These are phyloP conservation scores for Tricholauxania praeusta DNA, from an alignment of 2,888 invertebrate genomes.

Conservation along the genomic window DNA sequence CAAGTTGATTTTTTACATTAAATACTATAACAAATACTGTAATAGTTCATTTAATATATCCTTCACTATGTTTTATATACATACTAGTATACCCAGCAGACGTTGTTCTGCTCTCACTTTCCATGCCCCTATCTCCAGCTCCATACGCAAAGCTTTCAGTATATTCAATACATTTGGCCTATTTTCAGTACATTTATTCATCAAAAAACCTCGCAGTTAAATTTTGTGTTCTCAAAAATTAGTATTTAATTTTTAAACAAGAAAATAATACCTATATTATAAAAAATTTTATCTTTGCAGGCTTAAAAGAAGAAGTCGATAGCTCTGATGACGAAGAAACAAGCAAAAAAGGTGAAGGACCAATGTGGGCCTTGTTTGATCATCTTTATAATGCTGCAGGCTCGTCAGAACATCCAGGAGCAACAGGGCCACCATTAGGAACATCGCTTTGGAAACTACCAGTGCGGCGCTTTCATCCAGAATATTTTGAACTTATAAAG, in stretches of 20 bases:
- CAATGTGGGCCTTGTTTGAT: constrained; percentile 92
- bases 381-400: constrained; percentile 78
- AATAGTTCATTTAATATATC: too few species aligned
- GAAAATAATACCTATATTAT: not conserved
- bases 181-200: too few species aligned
- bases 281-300: constrained; percentile 40
- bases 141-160: too few species aligned
- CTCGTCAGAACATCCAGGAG: constrained; percentile 68
- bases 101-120: too few species aligned
- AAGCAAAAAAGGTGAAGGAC: constrained; percentile 75
- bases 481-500: constrained; percentile 97
- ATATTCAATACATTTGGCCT: too few species aligned
- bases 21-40: too few species aligned
- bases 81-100: too few species aligned
- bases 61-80: too few species aligned
- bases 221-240: not conserved
- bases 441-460: constrained; percentile 96
- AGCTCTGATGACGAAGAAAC: constrained; percentile 75
- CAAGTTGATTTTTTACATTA: too few species aligned
- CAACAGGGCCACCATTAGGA: constrained; percentile 81
- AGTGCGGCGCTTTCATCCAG: constrained; percentile 90
- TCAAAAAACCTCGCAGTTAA: not conserved
- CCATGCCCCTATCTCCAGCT: too few species aligned
- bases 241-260: not conserved
- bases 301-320: constrained; percentile 73